Percentiles rank a stretch among this genome's conserved stretches.
These are phyloP conservation scores for Spatulosminthurus flaviceps DNA, from an alignment of 2,888 invertebrate species.

Conservation along the genomic window DNA sequence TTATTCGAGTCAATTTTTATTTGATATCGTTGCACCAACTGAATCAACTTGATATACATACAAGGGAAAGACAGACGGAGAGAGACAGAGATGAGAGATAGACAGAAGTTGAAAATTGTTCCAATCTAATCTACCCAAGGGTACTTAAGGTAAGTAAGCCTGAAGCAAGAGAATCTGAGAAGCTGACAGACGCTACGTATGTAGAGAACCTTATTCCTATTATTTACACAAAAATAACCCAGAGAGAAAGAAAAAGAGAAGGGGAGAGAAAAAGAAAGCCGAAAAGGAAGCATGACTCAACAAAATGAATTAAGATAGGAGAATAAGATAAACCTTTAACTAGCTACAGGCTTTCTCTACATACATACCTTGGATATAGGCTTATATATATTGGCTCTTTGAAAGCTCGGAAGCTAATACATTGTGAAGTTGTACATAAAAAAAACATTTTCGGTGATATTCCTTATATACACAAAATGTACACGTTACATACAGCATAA, in stretches of 20 bases:
- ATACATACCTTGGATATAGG: no score
- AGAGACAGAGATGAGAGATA: no score
- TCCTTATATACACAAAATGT: no score
- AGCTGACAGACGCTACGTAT: not conserved
- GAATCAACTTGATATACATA: not conserved
- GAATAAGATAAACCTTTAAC: slow-evolving; percentile 27
- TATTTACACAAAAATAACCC: slow-evolving; percentile 13
- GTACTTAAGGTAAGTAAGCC: not conserved
- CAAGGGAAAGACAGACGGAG: no score
- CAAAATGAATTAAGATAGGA: slow-evolving; percentile 33
- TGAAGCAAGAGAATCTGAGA: not conserved
- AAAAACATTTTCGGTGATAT: no score
- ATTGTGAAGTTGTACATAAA: no score
- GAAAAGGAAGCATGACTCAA: slow-evolving; percentile 23
- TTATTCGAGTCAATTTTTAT: not conserved
- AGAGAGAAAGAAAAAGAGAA: not conserved
- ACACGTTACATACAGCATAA: no score
- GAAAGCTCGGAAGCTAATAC: no score
- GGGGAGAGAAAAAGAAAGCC: not conserved
- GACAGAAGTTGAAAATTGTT: not conserved
- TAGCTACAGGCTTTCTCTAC: not conserved
- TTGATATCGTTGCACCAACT: not conserved
- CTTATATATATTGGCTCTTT: no score
- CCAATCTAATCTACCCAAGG: not conserved
- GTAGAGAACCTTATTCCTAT: slow-evolving; percentile 8